Evolutionary conservation across 92 coral and sea anemone genomes (phyloP).

Genomic region (Porites cylindrica): DNA sequence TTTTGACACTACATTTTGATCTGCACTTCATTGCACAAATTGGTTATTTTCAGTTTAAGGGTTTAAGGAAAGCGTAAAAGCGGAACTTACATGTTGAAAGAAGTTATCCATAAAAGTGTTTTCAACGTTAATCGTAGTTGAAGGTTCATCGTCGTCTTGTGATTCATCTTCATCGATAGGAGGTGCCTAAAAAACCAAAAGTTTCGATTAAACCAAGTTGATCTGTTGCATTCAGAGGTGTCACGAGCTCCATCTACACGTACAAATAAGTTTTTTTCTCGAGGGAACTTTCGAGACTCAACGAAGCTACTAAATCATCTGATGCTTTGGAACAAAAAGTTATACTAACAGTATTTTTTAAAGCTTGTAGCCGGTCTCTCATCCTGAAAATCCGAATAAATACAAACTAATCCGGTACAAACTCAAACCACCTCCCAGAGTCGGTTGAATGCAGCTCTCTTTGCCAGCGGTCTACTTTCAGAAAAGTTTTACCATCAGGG

Average conservation of each 20-base stretch:
- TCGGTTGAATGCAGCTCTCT: constrained; percentile 19
- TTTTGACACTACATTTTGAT: background rate
- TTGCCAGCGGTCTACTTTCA: constrained; percentile 33
- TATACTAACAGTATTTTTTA: constrained; percentile 27
- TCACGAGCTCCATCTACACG: constrained; percentile 12
- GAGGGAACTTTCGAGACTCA: background rate
- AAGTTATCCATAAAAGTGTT: constrained; percentile 79
- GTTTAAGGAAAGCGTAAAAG: background rate
- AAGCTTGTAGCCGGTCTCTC: constrained; percentile 75
- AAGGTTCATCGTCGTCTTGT: constrained; percentile 66
- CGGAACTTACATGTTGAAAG: constrained; percentile 71
- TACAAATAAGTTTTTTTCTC: background rate
- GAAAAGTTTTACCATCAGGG: background rate
- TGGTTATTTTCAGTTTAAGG: background rate
- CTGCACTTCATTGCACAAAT: background rate
- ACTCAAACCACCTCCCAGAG: constrained; percentile 71
- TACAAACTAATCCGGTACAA: constrained; percentile 15
- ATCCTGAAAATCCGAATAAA: constrained; percentile 44
- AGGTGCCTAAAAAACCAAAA: constrained; percentile 30
- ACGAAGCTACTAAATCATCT: background rate
- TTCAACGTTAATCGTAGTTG: constrained; percentile 57
- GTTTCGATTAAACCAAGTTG: constrained; percentile 19
- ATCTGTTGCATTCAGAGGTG: background rate
- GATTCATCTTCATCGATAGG: constrained; percentile 64
- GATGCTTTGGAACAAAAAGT: background rate